phyloP scores from a whole-genome alignment of 2,113 vertebrate genomes.

The Caretta caretta region DNA sequence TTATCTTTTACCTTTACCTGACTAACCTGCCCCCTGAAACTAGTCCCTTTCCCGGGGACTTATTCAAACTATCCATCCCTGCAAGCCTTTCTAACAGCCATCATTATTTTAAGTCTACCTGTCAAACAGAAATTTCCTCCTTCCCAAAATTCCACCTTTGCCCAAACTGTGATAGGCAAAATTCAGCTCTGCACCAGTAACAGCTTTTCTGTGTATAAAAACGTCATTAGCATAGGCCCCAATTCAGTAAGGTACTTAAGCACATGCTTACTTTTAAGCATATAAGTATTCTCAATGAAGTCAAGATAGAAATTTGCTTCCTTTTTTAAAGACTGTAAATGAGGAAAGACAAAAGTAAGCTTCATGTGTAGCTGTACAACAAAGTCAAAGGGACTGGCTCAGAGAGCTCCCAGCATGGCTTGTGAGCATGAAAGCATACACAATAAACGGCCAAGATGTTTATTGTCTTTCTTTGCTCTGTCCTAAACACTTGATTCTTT shows the following conservation, averaged over 20 bases:
- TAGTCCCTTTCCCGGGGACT: neutral
- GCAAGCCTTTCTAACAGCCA: neutral
- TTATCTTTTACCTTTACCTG: neutral
- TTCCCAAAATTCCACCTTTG: neutral
- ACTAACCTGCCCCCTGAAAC: fast-evolving
- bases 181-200: neutral
- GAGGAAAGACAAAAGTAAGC: neutral
- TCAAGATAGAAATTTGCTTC: neutral
- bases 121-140: neutral
- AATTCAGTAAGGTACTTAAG: neutral
- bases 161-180: neutral
- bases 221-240: neutral
- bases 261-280: neutral
- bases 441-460: neutral
- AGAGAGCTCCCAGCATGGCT: neutral
- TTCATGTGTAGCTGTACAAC: neutral
- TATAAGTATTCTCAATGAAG: neutral
- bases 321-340: neutral
- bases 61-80: neutral
- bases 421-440: neutral
- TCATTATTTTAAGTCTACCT: neutral
- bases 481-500: neutral
- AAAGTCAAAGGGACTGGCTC: neutral
- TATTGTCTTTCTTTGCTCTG: neutral
- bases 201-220: neutral